These are phyloP conservation scores for Marronus borbonicus DNA, from an alignment of 2,888 invertebrate species.

Conservation along the genomic window DNA sequence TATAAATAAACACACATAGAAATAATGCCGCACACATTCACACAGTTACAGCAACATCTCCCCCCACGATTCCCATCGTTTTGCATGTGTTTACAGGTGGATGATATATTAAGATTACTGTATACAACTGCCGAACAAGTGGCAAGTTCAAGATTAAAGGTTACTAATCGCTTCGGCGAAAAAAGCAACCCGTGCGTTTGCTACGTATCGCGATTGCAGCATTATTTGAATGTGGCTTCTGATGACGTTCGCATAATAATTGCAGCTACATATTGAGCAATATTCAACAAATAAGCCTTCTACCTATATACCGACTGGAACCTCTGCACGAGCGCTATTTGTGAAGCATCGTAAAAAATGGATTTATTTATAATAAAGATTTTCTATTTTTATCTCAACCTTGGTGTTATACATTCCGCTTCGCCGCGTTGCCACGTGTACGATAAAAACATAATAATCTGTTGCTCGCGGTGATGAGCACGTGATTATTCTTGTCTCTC, in stretches of 20 bases:
- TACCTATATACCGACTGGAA: not conserved
- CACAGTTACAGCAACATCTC: not conserved
- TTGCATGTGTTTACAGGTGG: conserved; percentile 33
- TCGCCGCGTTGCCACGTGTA: conserved; percentile 65
- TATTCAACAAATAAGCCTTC: no score
- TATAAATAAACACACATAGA: conserved; percentile 34
- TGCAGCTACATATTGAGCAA: no score
- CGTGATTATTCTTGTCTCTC: conserved; percentile 56
- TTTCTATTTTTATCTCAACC: conserved; percentile 70
- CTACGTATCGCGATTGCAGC: not conserved
- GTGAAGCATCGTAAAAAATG: conserved; percentile 61
- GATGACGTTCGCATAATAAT: not conserved
- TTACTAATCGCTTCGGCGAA: conserved; percentile 11
- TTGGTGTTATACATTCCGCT: conserved; percentile 68
- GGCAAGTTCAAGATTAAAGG: conserved; percentile 42
- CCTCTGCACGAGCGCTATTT: conserved; percentile 44
- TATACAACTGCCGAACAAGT: conserved; percentile 27
- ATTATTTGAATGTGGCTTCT: not conserved
- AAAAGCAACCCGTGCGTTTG: not conserved
- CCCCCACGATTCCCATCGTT: not conserved
- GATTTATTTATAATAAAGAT: conserved; percentile 70
- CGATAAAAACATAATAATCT: conserved; percentile 65
- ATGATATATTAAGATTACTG: conserved; percentile 40
- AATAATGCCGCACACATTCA: conserved; percentile 4
- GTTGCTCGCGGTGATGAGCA: conserved; percentile 61